Conservation (phyloP, 2,113 vertebrate genomes). For the Podarcis muralis region DNA sequence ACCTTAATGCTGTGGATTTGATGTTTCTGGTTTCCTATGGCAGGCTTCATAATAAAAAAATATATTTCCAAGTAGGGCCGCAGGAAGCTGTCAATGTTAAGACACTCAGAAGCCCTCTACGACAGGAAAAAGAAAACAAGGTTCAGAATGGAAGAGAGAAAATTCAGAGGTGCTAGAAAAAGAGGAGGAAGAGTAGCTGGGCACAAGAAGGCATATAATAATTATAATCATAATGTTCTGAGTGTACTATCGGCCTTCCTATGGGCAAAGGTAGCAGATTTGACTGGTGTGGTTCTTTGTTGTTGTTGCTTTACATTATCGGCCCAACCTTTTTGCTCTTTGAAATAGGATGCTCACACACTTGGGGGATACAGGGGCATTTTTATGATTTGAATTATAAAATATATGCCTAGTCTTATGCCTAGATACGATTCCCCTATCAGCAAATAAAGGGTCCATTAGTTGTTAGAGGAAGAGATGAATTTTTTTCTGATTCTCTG, state of each 20-base stretch:
- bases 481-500: no score
- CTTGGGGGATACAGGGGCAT: no score
- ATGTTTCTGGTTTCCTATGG: not conserved
- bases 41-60: not conserved
- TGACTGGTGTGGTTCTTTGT: no score
- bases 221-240: not conserved
- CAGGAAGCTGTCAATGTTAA: not conserved
- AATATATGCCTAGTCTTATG: no score
- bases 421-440: no score
- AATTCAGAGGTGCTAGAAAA: not conserved
- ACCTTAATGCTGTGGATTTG: not conserved
- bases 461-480: no score
- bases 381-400: no score
- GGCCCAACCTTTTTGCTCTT: not conserved
- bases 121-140: not conserved
- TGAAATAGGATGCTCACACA: not conserved
- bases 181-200: not conserved
- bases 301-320: not conserved
- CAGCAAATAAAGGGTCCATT: no score
- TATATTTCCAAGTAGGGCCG: not conserved
- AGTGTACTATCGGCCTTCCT: not conserved
- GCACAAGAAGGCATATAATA: not conserved
- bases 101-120: not conserved
- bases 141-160: not conserved
- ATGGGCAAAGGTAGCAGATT: no score